Evolutionary conservation across 2,113 vertebrate genomes (phyloP).

Genomic region (Accipiter virgatus): DNA sequence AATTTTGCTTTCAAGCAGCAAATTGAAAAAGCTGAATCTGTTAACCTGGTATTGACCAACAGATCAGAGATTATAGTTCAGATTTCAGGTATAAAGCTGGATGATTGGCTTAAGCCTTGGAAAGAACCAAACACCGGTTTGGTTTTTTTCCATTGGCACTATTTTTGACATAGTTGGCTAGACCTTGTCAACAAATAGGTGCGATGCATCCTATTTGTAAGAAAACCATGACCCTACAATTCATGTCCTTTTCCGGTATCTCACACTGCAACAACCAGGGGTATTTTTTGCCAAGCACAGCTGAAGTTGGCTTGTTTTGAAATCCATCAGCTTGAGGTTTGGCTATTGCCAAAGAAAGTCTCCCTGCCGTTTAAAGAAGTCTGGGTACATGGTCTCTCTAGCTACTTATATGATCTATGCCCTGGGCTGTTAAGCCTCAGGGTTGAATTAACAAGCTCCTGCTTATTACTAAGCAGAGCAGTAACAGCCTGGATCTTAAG

Average conservation of each 20-base stretch:
- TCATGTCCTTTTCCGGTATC: not conserved
- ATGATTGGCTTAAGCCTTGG: not conserved
- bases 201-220: too few species aligned
- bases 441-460: not conserved
- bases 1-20: not conserved
- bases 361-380: not conserved
- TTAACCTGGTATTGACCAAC: not conserved
- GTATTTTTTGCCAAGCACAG: not conserved
- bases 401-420: not conserved
- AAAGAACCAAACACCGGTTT: not conserved
- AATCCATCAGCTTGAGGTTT: not conserved
- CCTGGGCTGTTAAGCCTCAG: not conserved
- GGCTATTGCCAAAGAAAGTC: not conserved
- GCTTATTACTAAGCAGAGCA: not conserved
- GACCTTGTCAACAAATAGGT: not conserved
- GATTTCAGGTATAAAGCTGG: not conserved
- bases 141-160: not conserved
- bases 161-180: not conserved
- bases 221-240: not conserved
- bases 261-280: not conserved
- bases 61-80: not conserved
- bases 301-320: not conserved
- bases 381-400: not conserved
- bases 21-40: not conserved
- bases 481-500: not conserved